Percentiles rank a stretch among this genome's conserved stretches.
Evolutionary conservation across 2,797 vertebrate species (phyloP).

Genomic region (Intellagama lesueurii): DNA sequence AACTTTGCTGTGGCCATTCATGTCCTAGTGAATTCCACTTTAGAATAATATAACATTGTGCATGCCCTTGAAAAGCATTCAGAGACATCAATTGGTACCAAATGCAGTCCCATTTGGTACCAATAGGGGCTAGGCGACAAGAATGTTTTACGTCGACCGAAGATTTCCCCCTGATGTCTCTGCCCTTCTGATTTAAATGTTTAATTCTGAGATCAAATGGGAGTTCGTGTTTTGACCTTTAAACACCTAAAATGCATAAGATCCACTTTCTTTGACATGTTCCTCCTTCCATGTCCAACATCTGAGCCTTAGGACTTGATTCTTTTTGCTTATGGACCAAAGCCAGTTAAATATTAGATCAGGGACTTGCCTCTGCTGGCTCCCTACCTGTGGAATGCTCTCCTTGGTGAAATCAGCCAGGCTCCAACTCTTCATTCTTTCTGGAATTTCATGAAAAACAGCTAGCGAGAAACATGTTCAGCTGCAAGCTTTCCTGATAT

Average conservation of each 20-base stretch:
- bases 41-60: neutral
- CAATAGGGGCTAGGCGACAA: neutral
- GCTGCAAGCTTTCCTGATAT: neutral
- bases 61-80: neutral
- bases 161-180: neutral
- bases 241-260: neutral
- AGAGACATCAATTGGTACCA: neutral
- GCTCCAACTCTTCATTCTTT: neutral
- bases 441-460: neutral
- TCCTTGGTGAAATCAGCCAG: neutral
- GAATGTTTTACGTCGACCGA: neutral
- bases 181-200: neutral
- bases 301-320: neutral
- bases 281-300: too few relatives aligned
- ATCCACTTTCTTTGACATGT: neutral
- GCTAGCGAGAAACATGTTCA: neutral
- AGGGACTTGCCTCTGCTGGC: neutral
- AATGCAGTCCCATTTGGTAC: neutral
- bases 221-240: neutral
- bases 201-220: neutral
- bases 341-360: neutral
- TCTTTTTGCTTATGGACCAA: neutral
- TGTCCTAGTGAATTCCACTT: neutral
- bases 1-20: neutral
- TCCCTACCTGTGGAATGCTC: neutral